These are phyloP conservation scores for Hymenochirus boettgeri DNA, from an alignment of 2,113 vertebrate genomes.

Conservation along the genomic window DNA sequence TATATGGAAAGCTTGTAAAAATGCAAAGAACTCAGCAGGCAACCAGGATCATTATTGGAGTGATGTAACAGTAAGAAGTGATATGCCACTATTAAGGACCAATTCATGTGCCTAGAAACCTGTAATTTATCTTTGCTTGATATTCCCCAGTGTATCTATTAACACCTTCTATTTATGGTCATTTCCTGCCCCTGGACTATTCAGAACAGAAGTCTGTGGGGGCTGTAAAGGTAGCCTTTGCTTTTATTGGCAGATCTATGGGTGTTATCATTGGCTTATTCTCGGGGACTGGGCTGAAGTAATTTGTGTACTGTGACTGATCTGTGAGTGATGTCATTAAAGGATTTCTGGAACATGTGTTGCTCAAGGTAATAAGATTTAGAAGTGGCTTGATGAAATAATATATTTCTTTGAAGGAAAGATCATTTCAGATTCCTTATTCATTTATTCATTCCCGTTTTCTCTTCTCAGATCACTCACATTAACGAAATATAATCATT, in stretches of 20 bases:
- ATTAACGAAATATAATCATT: too few species aligned
- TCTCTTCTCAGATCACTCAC: too few species aligned
- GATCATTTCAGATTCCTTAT: too few species aligned
- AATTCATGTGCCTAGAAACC: not conserved
- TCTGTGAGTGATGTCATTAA: not conserved
- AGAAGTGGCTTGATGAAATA: too few species aligned
- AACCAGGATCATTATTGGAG: slow-evolving; percentile 58
- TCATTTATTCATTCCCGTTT: too few species aligned
- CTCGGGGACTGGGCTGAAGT: not conserved
- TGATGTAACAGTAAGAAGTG: slow-evolving; percentile 48
- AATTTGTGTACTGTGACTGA: not conserved
- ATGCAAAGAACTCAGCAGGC: slow-evolving; percentile 61
- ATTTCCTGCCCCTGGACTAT: not conserved
- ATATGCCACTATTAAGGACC: not conserved
- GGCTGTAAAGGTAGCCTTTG: not conserved
- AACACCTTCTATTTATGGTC: slow-evolving; percentile 43
- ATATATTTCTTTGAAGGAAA: too few species aligned
- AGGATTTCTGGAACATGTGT: not conserved
- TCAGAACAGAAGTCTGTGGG: not conserved
- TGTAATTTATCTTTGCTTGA: slow-evolving; percentile 10
- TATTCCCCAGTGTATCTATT: slow-evolving; percentile 44
- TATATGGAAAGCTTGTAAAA: slow-evolving; percentile 56
- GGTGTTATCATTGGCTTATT: not conserved
- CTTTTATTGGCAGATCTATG: not conserved
- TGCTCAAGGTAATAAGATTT: not conserved